Base-by-base conservation (phyloP, 2,113 vertebrate species). In the Telmatochromis sp. region DNA sequence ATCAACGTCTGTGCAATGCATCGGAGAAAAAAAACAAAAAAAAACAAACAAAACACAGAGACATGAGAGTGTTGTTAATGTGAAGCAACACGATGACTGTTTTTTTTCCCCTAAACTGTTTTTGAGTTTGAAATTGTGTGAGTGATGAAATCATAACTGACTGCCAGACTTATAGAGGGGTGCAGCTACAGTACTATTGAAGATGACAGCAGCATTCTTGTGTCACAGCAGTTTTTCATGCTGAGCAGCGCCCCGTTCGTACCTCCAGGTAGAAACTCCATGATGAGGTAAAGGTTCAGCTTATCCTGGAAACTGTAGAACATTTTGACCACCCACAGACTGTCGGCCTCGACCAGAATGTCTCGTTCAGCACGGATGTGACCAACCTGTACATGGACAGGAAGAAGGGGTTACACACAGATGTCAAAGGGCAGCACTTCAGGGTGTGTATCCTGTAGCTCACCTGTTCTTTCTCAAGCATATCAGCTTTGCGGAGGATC, bases 301-400 rank as follows among this genome's bases (percentile, higher is more conserved):
- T 99, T 99, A 93, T 99, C 99, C 96, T 99, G 99, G 94, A 99
- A 99, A 83, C 99, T 99, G 42, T 99, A 99, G 96, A 99, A 99
- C 99, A 99, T 99, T 93, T 99, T 99, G 90, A 99, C 99, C 78
- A 99, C 99, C 99, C 99, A 99, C 93, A 98, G 91, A 80, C 98
- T 99, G 94, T 99, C 99, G 8, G 98, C 99, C 90, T 99, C 99
- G 84, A 99, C 98, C 87, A 99, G 97, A 89, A 99, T 99, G 94
- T 99, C 99, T 71, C 99, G 89, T 92, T 99, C 99, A 1, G 99
- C 99, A 78, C 98, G 98, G 65, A 99, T 99, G 87, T 99, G 99
- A 86, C 98, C 99, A 65, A 99, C 97, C 99, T 99, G 15, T 14
- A 79, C 89, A 42, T 17, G 79, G 8, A 84, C 55, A 90, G 4